Conservation (phyloP, 2,113 vertebrate genomes). For the Phylloscopus trochilus region DNA sequence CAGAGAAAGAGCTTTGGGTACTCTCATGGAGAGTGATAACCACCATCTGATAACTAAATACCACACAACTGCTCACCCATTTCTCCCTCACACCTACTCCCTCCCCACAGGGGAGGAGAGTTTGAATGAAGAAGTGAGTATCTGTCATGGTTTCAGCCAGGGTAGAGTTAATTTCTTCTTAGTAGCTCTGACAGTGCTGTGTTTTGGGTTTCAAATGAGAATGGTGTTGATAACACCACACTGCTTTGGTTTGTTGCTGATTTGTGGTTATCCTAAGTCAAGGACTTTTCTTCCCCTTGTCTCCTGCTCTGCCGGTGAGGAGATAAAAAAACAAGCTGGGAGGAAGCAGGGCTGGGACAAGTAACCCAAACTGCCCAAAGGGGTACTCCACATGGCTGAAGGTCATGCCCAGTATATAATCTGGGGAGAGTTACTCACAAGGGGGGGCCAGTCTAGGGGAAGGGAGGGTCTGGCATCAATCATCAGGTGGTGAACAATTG, state of each 20-base stretch:
- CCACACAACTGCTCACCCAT: neutral
- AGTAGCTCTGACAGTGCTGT: neutral
- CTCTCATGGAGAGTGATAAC: too few species aligned
- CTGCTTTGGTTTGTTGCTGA: neutral
- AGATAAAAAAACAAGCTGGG: neutral
- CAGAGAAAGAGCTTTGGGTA: neutral
- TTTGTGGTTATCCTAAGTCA: neutral
- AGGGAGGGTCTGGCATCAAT: neutral
- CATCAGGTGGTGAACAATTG: neutral
- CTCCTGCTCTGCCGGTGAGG: neutral
- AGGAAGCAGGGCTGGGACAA: neutral
- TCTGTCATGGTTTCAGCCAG: neutral
- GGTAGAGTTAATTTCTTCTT: neutral
- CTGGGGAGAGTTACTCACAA: neutral
- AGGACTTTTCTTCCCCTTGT: neutral
- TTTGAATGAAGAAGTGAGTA: neutral
- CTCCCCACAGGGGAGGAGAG: accelerated
- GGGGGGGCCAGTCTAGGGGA: neutral
- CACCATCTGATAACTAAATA: neutral
- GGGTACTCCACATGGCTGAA: too few species aligned
- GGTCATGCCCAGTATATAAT: neutral
- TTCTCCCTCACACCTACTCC: neutral
- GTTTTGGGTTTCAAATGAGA: neutral
- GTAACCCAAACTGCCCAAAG: neutral
- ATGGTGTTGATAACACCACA: neutral